A percentile compares a stretch with the other conserved stretches of the same genome.
Conservation (phyloP, 2,797 vertebrate species). For the Gymnothorax javanicus region DNA sequence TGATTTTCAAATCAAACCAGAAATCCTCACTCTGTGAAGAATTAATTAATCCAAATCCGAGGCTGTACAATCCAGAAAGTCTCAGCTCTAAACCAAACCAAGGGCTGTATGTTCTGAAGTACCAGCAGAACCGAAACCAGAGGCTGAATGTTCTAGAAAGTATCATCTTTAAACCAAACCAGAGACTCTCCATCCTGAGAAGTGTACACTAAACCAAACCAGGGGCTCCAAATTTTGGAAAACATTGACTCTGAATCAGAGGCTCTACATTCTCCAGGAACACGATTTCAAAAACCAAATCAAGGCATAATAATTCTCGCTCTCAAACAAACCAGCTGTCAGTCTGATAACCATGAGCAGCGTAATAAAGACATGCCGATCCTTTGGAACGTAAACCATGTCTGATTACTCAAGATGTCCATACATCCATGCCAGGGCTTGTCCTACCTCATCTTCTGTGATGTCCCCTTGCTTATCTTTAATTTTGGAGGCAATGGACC, state of each 20-base stretch:
- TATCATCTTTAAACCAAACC: too few relatives aligned
- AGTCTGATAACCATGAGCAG: not conserved
- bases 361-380: not conserved
- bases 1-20: too few relatives aligned
- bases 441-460: slow-evolving; percentile 92
- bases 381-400: not conserved
- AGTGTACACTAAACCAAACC: not conserved
- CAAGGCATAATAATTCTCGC: not conserved
- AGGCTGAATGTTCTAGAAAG: too few relatives aligned
- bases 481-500: slow-evolving; percentile 96
- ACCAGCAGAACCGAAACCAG: too few relatives aligned
- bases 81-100: too few relatives aligned
- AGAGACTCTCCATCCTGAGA: too few relatives aligned
- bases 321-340: not conserved
- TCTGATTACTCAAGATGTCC: not conserved
- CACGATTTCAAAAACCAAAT: not conserved
- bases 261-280: not conserved
- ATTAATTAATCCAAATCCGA: too few relatives aligned
- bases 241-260: not conserved
- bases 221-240: too few relatives aligned
- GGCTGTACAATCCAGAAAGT: too few relatives aligned
- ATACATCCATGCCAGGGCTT: not conserved
- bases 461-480: slow-evolving; percentile 98
- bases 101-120: too few relatives aligned
- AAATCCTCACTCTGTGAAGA: too few relatives aligned